Percentiles rank a stretch among this genome's conserved stretches.
Conservation (phyloP, 1,140 invertebrate species). For the Nebria ingens region DNA sequence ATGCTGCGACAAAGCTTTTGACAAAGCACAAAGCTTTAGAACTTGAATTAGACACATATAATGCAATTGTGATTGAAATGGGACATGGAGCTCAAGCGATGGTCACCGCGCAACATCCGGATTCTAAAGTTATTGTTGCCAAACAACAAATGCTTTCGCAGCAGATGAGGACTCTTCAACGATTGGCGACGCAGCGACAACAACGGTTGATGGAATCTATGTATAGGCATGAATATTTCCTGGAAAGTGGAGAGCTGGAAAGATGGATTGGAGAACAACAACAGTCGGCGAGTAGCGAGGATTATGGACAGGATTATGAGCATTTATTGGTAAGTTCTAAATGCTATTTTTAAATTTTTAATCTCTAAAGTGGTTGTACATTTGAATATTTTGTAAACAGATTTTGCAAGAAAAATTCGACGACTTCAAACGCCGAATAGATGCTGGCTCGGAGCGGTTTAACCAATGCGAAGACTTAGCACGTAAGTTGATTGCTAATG, state of each 20-base stretch:
- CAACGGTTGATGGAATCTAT: conserved; percentile 83
- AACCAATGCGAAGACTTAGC: conserved; percentile 87
- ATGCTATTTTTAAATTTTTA: no score
- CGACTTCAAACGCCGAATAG: conserved; percentile 85
- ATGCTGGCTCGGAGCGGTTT: conserved; percentile 84
- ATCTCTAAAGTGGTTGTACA: no score
- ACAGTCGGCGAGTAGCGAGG: conserved; percentile 80
- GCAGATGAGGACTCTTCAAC: conserved; percentile 70
- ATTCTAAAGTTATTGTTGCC: conserved; percentile 65
- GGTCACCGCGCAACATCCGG: conserved; percentile 64
- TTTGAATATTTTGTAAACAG: no score
- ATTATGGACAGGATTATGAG: conserved; percentile 96
- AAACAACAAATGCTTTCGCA: conserved; percentile 68
- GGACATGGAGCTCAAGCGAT: conserved; percentile 72
- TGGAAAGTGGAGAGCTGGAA: conserved; percentile 83
- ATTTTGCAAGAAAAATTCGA: conserved; percentile 88
- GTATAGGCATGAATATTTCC: conserved; percentile 85
- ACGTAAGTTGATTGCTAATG: conserved; percentile 77
- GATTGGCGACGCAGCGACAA: conserved; percentile 67
- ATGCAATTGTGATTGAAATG: conserved; percentile 86
- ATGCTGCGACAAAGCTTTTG: conserved; percentile 79
- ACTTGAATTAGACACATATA: conserved; percentile 87
- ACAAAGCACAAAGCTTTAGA: conserved; percentile 91
- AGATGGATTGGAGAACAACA: conserved; percentile 92
- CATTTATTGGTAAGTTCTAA: conserved; percentile 75